phyloP scores from a whole-genome alignment of 2,888 invertebrate species.

The Leptogaster cylindrica region DNA sequence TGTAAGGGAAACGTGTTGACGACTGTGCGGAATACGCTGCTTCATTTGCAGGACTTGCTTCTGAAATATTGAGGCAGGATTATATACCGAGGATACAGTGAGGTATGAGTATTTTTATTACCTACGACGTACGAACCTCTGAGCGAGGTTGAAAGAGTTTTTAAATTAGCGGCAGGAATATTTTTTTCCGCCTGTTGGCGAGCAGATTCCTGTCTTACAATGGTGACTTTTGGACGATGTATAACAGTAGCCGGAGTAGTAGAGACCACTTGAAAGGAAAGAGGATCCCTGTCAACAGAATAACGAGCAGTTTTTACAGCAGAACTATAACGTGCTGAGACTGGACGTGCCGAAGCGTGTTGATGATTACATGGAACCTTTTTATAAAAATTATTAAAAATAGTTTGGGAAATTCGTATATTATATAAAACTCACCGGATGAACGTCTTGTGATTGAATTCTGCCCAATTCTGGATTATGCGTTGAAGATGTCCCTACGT shows the following conservation, averaged over 20 bases:
- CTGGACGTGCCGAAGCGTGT: no score
- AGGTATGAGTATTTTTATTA: background rate
- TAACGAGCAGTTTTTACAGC: background rate
- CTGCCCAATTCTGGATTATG: background rate
- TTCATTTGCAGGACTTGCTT: no score
- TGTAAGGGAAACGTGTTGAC: slow-evolving; percentile 1
- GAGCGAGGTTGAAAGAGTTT: no score
- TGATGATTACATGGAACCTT: slow-evolving; percentile 20
- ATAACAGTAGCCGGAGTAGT: background rate
- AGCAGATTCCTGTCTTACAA: background rate
- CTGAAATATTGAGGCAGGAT: no score
- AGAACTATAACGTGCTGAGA: background rate
- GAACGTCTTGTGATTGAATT: background rate
- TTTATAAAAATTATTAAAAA: background rate
- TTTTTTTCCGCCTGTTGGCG: no score
- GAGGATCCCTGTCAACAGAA: background rate
- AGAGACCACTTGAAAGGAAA: background rate
- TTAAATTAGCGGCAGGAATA: no score
- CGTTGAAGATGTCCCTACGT: background rate
- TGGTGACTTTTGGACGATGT: background rate
- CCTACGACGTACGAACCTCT: no score
- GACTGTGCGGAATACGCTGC: no score
- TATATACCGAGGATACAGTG: no score
- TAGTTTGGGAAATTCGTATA: background rate
- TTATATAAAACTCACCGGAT: no score